A percentile compares a stretch with the other conserved stretches of the same genome.
Conservation (phyloP, 2,888 invertebrate species). For the Marasmarcha lunaedactyla region DNA sequence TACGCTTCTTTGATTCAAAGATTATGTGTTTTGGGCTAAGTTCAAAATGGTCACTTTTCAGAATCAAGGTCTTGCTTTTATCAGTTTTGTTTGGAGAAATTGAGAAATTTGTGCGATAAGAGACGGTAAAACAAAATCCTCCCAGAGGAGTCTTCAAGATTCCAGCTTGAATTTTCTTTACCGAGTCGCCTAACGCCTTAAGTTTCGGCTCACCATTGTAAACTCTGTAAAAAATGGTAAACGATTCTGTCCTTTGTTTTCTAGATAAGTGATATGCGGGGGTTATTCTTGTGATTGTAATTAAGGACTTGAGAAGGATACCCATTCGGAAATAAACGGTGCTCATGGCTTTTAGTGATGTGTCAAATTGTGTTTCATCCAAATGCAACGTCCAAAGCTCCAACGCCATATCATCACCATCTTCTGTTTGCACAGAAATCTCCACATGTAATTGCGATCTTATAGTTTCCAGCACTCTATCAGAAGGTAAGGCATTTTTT, state of each 20-base stretch:
- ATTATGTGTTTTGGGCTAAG: conserved; percentile 76
- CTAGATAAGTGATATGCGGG: conserved; percentile 94
- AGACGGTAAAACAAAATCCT: conserved; percentile 83
- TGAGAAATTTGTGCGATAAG: conserved; percentile 92
- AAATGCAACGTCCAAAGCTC: conserved; percentile 90
- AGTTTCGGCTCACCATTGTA: conserved; percentile 84
- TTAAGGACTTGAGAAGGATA: conserved; percentile 88
- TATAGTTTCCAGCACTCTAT: conserved; percentile 51
- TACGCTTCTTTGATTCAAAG: conserved; percentile 72
- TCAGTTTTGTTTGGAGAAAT: conserved; percentile 86
- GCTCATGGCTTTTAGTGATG: conserved; percentile 77
- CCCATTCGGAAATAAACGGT: conserved; percentile 95
- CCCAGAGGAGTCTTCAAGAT: conserved; percentile 91
- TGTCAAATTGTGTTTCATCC: conserved; percentile 75
- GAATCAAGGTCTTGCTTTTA: conserved; percentile 77
- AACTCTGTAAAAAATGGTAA: conserved; percentile 90
- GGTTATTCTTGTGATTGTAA: conserved; percentile 90
- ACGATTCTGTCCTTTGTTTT: conserved; percentile 89
- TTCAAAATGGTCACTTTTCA: conserved; percentile 95
- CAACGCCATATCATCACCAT: conserved; percentile 91
- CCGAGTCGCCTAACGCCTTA: conserved; percentile 82
- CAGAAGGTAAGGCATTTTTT: conserved; percentile 76
- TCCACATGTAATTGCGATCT: conserved; percentile 83
- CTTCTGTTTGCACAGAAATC: conserved; percentile 89
- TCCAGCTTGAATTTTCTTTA: conserved; percentile 85